phyloP scores from a whole-genome alignment of 1,140 invertebrate species.

The Eufriesea mexicana region DNA sequence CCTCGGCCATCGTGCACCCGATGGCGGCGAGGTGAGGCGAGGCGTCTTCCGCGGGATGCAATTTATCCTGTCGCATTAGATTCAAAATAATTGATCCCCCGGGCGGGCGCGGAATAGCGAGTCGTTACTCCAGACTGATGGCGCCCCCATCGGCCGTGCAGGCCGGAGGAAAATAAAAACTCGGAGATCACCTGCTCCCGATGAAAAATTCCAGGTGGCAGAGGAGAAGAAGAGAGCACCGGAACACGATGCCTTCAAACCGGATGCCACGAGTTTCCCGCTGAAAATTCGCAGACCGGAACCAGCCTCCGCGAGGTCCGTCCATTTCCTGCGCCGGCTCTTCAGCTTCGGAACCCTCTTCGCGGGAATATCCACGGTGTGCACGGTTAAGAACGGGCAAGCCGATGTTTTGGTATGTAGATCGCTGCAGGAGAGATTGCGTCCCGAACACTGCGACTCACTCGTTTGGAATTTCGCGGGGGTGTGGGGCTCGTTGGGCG shows the following conservation, averaged over 20 bases:
- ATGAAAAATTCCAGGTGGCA: slow-evolving; percentile 65
- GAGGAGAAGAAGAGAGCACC: neutral
- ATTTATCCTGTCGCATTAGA: slow-evolving; percentile 74
- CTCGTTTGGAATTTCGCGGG: no score
- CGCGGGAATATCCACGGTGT: no score
- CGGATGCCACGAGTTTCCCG: slow-evolving; percentile 37
- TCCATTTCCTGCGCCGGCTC: neutral
- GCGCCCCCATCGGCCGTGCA: slow-evolving; percentile 43
- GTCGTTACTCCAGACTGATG: slow-evolving; percentile 72
- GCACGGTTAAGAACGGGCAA: no score
- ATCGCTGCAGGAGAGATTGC: neutral
- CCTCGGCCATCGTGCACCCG: slow-evolving; percentile 8
- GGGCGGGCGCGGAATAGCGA: slow-evolving; percentile 67
- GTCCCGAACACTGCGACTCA: no score
- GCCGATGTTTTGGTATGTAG: neutral
- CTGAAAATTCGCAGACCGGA: slow-evolving; percentile 37
- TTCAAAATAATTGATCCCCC: slow-evolving; percentile 77
- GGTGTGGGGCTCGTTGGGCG: no score
- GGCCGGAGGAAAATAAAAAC: slow-evolving; percentile 72
- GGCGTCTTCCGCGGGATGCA: slow-evolving; percentile 58
- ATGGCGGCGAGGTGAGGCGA: neutral
- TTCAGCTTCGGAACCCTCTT: neutral
- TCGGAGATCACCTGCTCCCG: slow-evolving; percentile 65
- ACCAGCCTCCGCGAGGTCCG: neutral
- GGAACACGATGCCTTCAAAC: neutral